These are phyloP conservation scores for Rhabdomys pumilio DNA, from an alignment of 2,797 vertebrate species.

Conservation along the genomic window DNA sequence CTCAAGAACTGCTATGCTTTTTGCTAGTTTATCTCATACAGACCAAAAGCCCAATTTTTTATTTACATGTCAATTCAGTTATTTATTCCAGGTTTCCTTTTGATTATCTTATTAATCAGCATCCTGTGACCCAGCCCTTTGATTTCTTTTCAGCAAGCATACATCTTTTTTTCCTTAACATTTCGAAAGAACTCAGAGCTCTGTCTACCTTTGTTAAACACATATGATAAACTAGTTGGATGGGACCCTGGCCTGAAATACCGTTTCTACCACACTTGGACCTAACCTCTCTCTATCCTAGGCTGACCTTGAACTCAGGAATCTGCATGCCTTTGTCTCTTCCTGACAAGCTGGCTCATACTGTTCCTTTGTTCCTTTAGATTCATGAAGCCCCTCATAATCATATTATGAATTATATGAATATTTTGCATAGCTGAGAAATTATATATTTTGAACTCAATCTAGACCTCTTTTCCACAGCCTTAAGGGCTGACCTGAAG, in stretches of 20 bases:
- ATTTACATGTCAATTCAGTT: not conserved
- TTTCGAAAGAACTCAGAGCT: not conserved
- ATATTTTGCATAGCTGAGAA: not conserved
- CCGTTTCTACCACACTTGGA: not conserved
- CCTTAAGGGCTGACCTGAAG: not conserved
- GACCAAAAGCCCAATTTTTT: not conserved
- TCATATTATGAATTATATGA: not conserved
- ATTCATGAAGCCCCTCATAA: not conserved
- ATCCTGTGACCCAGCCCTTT: not conserved
- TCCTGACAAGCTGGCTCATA: not conserved
- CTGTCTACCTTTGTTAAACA: not conserved
- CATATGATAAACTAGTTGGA: not conserved
- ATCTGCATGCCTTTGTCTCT: not conserved
- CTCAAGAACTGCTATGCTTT: not conserved
- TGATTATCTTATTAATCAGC: not conserved
- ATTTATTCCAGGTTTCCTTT: not conserved
- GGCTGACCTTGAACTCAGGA: not conserved
- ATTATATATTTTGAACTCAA: not conserved
- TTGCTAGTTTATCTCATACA: not conserved
- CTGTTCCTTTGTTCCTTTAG: not conserved
- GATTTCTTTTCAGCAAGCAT: not conserved
- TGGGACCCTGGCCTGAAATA: not conserved
- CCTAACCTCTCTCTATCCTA: not conserved
- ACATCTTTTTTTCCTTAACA: not conserved
- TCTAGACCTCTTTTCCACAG: not conserved